Base-by-base conservation (phyloP, 2,888 invertebrate genomes). In the Tipula unca region DNA sequence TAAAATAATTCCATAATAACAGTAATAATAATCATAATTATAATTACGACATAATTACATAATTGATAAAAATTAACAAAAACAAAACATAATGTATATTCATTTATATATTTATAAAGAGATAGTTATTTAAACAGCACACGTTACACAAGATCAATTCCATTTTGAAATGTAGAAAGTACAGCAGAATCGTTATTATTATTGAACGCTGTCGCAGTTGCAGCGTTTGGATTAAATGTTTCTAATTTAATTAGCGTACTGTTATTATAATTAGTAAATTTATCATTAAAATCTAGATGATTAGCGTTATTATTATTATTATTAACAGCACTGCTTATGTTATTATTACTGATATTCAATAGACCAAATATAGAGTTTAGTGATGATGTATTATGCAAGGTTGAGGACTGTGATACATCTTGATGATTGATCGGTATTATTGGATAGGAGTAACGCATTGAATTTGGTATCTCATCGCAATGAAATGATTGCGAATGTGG, bases 281-380 rank as follows among this genome's bases (percentile, higher is more conserved):
- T 42, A 13, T 29, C 14, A 48, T 85, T 87, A 85, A 91, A 88
- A 88, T 91, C 36, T 35, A 39, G 3, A 85, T 85, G 36, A 85
- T 85, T 20, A 85, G 20, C 42, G 69, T 69, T 69, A 85, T 85
- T 85, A 42, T 84, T 84, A 84, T 84, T 84, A 84, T 39, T 85
- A 85, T 39, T 39, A 25, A 36, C 36, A 84, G 36, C 84, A 84
- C 3, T 35, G 35, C 17, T 35, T 35, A 36, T 84, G 36, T 84
- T 36, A 32, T 20, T 36, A 84, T 69, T 69, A 10, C 69, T 69
- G 25, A 69, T 69, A 83, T 83, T 83, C n/a, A 82, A 85, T 20
- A 90, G 86, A 54, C 91, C 90, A 86, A 90, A 90, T 90, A 90
- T 89, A 85, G 90, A 90, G 17, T 85, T 85, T 10, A 85, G 32